A percentile compares a stretch with the other conserved stretches of the same genome.
Conservation (phyloP, 2,113 vertebrate genomes). For the Spermophilus dauricus region DNA sequence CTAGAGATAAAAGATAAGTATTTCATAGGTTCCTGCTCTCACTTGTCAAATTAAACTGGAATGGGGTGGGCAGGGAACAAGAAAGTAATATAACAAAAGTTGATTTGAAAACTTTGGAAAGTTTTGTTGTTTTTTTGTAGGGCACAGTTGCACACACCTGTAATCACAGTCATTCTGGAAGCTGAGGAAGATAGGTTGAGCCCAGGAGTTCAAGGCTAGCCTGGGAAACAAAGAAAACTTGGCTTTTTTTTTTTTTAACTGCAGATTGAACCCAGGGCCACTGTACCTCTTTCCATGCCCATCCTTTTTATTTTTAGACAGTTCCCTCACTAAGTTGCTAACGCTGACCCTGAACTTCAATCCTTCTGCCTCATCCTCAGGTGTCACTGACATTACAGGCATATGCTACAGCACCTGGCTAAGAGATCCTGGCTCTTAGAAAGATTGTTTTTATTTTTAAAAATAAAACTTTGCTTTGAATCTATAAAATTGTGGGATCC, state of each 20-base stretch:
- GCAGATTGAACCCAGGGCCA: no score
- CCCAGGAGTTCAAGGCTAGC: background rate
- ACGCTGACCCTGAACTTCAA: no score
- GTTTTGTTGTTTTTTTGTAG: background rate
- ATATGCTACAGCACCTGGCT: no score
- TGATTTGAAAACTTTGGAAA: background rate
- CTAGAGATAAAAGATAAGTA: background rate
- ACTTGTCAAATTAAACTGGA: background rate
- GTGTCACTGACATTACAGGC: no score
- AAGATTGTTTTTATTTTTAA: background rate
- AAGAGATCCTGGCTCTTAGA: background rate
- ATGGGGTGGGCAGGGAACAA: background rate
- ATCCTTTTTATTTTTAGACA: no score
- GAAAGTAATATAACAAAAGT: background rate
- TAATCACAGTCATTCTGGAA: no score
- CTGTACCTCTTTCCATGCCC: no score
- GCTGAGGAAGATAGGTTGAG: background rate
- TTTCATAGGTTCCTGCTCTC: background rate
- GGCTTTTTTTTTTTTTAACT: background rate
- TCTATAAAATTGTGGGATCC: background rate
- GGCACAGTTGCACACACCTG: background rate
- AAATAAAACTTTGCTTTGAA: background rate
- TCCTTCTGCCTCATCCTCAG: no score
- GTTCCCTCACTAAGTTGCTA: no score
- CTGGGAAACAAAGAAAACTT: background rate